Evolutionary conservation across 2,113 vertebrate genomes (phyloP).

Genomic region (Elgaria multicarinata): DNA sequence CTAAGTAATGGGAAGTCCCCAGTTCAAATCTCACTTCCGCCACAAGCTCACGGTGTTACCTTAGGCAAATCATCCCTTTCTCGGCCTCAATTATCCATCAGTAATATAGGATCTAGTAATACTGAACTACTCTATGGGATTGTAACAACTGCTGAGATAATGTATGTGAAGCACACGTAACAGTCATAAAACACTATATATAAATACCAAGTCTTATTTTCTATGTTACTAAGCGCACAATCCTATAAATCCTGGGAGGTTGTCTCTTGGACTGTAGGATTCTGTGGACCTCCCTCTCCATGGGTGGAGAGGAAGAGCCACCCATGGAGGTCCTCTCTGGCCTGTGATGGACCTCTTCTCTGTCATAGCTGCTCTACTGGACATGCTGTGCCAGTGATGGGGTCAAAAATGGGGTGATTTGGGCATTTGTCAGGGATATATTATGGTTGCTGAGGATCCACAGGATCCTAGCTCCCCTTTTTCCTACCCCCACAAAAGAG

Average conservation of each 20-base stretch:
- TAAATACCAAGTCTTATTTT: not conserved
- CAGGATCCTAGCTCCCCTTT: not conserved
- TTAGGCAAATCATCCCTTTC: not conserved
- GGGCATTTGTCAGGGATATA: not conserved
- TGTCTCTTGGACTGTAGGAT: too few species aligned
- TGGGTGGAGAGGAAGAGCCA: not conserved
- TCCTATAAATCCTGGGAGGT: too few species aligned
- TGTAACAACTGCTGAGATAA: too few species aligned
- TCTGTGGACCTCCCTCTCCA: not conserved
- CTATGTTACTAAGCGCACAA: not conserved
- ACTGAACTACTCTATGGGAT: too few species aligned
- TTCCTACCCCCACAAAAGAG: not conserved
- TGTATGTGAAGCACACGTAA: too few species aligned
- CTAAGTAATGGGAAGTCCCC: not conserved
- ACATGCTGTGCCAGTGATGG: not conserved
- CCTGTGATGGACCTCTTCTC: not conserved
- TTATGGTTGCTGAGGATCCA: not conserved
- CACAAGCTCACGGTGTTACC: not conserved
- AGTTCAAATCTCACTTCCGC: not conserved
- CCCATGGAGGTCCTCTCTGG: not conserved
- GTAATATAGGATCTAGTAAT: too few species aligned
- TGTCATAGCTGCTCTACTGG: not conserved
- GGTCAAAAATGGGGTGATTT: not conserved
- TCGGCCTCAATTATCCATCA: not conserved
- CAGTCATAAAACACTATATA: not conserved